phyloP scores from a whole-genome alignment of 2,113 vertebrate species.

The Garra rufa region DNA sequence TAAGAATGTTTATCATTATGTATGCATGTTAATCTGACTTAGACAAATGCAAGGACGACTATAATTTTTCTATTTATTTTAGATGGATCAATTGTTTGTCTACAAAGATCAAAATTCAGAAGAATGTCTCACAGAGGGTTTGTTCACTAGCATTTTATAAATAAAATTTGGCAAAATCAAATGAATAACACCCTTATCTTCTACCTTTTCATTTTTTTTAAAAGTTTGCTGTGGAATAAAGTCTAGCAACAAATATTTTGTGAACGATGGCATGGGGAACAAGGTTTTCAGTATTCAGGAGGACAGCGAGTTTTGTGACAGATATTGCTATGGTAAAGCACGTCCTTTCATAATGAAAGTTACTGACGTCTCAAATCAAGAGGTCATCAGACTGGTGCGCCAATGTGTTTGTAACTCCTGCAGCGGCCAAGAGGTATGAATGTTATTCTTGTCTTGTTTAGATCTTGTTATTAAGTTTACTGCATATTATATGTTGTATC shows the following conservation, averaged over 20 bases:
- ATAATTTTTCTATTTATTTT: not conserved
- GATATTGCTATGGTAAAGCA: conserved; percentile 70
- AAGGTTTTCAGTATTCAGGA: conserved; percentile 80
- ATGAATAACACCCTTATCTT: not conserved
- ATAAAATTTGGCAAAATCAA: not conserved
- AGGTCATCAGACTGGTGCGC: conserved; percentile 74
- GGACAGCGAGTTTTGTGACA: conserved; percentile 75
- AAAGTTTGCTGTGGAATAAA: conserved; percentile 47
- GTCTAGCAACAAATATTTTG: conserved; percentile 79
- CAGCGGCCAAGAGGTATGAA: conserved; percentile 81
- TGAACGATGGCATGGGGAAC: conserved; percentile 81
- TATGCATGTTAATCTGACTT: not conserved
- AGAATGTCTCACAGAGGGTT: not conserved
- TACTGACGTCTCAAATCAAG: conserved; percentile 75
- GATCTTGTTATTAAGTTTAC: not conserved
- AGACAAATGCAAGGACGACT: not conserved
- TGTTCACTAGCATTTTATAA: not conserved
- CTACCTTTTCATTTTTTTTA: not conserved
- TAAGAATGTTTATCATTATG: not conserved
- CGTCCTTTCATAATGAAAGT: conserved; percentile 78
- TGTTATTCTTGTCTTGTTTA: not conserved
- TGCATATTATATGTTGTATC: not conserved
- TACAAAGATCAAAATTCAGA: not conserved
- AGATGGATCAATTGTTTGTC: conserved; percentile 16
- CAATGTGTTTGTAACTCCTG: conserved; percentile 81